Evolutionary conservation across 1,140 invertebrate species (phyloP), one percentile per base, ranked within the genome.

Genomic region (Drosophila aff.): DNA sequence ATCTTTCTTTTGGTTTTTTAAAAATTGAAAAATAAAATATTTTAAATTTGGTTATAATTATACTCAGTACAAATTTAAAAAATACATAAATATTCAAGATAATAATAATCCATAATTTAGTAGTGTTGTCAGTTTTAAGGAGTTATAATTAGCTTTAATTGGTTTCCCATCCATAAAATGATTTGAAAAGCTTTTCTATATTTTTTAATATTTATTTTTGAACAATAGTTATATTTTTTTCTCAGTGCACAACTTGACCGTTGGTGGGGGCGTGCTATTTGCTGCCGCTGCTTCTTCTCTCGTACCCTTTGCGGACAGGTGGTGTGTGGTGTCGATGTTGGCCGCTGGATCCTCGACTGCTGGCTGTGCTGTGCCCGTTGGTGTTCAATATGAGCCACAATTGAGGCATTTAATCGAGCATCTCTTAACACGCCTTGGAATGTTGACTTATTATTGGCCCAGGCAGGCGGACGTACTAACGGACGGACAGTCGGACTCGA

Each of bases 391-490:
- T 90, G 85, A 90, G 86, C 81, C 86, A 90, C 85, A 90, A 90
- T 90, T 91, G 85, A 91, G 85, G 85, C 85, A 90, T 90, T 91
- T 90, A 91, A 91, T 90, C 85, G 85, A 90, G 82, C 85, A 90
- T 90, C 85, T 90, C 85, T 90, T 90, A 90, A 90, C 85, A 90
- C 85, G 85, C 85, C 85, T 90, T 90, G 85, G 85, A 90, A 90
- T 90, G 85, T 91, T 90, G 86, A 90, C 85, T 90, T 90, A 90
- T 90, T 90, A 90, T 91, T 90, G 85, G 79, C 76, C 86, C 79
- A 87, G 76, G 64, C 79, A 82, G 80, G 57, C 79, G 72, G 65
- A 23, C 67, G 13, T n/a, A 26, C 63, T 44, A 44, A 26, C 63
- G 31, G 40, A 60, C 57, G 31, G 64, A 67, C 64, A 63, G 64